Evolutionary conservation across 1,140 invertebrate species (phyloP).

Genomic region (Maconellicoccus hirsutus): DNA sequence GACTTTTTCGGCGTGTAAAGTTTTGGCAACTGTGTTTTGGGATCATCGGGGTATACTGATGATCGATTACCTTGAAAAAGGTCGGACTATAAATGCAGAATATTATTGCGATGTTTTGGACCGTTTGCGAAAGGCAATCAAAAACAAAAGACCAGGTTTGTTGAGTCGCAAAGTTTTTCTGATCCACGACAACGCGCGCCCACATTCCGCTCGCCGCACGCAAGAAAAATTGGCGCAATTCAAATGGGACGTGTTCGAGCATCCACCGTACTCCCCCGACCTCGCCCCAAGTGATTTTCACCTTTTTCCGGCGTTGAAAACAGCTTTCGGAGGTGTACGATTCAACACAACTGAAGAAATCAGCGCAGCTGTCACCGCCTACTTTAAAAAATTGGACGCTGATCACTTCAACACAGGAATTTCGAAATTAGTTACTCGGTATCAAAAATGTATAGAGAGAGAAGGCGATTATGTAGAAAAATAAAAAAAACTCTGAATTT

Average conservation of each 20-base stretch:
- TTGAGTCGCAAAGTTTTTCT: constrained; percentile 29
- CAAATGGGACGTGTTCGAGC: constrained; percentile 32
- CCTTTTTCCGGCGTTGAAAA: constrained; percentile 29
- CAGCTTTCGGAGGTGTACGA: constrained; percentile 25
- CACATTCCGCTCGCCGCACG: constrained; percentile 30
- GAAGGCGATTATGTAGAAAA: constrained; percentile 24
- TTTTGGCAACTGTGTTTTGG: constrained; percentile 24
- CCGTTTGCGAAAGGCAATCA: constrained; percentile 26
- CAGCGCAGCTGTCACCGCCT: constrained; percentile 1
- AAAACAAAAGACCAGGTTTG: constrained; percentile 29
- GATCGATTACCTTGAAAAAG: constrained; percentile 21
- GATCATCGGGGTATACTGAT: constrained; percentile 17
- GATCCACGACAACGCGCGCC: constrained; percentile 34
- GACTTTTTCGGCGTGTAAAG: constrained; percentile 17
- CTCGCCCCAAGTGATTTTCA: constrained; percentile 32
- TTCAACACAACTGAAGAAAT: constrained; percentile 23
- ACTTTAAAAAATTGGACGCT: constrained; percentile 12
- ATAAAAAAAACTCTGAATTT: neutral
- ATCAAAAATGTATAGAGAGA: constrained; percentile 20
- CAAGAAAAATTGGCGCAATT: constrained; percentile 27
- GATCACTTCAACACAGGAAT: constrained; percentile 19
- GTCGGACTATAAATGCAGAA: constrained; percentile 20
- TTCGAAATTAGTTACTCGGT: neutral
- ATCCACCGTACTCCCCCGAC: constrained; percentile 33
- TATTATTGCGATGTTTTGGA: constrained; percentile 25